Evolutionary conservation across 2,888 invertebrate species (phyloP), one percentile per base, ranked within the genome.

Genomic region (Apeira syringaria): DNA sequence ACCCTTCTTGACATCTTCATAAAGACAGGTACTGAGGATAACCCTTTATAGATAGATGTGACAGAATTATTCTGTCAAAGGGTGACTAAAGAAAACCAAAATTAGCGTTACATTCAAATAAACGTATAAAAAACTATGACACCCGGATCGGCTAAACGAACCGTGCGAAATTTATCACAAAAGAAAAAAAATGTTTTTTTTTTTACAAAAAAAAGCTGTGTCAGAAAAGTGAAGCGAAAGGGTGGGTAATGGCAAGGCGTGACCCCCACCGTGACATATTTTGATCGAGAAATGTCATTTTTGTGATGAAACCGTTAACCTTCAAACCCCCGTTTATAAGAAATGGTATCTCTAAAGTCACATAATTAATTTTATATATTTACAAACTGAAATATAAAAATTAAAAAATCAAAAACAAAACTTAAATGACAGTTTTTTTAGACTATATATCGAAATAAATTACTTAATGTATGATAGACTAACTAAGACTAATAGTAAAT

Each of bases 121-220:
- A 55, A 5, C 2, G n/a, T 3, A 10, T 10, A 44, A 28, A 57
- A 44, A 44, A 38, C 12, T 59, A 55, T 75, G 78, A 77, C 81
- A 80, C 60, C 64, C 62, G 58, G 57, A 66, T 70, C 69, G 65
- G 68, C 56, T 60, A 71, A 84, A 87, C 80, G 68, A 83, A 84
- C 86, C 89, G 88, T 89, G 89, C 82, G 89, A 88, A 88, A 88
- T 88, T 78, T 54, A 24, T 38, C 55, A 82, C 77, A 83, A 81
- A 62, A 61, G 56, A 46, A 59, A 66, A 74, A 70, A 50, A 45
- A 33, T 38, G 5, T n/a, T n/a, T n/a, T n/a, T n/a, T n/a, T n/a
- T n/a, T n/a, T n/a, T n/a, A n/a, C 36, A 59, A 68, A 74, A 75
- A 74, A 75, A 73, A 66, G 29, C 24, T 59, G 61, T 70, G 66